These are phyloP conservation scores for Aramus guarauna DNA, from an alignment of 2,113 vertebrate species.

Conservation along the genomic window DNA sequence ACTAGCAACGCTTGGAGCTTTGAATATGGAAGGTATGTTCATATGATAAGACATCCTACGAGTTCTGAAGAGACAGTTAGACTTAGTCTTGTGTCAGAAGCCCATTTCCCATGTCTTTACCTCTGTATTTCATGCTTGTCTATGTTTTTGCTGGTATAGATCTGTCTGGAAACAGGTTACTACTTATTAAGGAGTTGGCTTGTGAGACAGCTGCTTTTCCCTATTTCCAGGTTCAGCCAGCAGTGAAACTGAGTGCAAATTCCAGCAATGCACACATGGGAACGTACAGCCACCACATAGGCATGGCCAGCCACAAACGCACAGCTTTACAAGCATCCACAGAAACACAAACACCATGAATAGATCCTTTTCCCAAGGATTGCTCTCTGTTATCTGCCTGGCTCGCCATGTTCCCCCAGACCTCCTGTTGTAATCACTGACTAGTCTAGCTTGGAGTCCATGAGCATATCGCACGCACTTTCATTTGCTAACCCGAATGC, in stretches of 20 bases:
- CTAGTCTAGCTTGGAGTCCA: neutral
- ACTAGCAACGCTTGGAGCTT: conserved; percentile 88
- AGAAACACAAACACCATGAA: neutral
- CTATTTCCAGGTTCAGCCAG: neutral
- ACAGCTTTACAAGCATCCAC: neutral
- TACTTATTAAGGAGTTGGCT: neutral
- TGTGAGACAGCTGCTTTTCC: neutral
- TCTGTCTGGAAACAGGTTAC: neutral
- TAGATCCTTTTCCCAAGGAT: neutral
- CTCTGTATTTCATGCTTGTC: neutral
- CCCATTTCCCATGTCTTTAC: neutral
- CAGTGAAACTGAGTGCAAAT: neutral
- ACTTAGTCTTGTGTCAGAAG: neutral
- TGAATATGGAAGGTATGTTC: conserved; percentile 84
- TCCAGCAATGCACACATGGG: neutral
- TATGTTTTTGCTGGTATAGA: neutral
- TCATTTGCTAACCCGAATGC: neutral
- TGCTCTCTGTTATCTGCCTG: neutral
- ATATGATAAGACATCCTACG: neutral
- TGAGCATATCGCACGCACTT: fast-evolving
- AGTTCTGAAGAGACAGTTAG: neutral
- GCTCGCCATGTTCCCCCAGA: neutral
- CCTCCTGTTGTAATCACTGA: neutral
- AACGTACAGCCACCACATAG: neutral
- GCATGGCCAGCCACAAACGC: neutral